Conservation (phyloP, 2,888 invertebrate species). For the Punctoribates punctum region DNA sequence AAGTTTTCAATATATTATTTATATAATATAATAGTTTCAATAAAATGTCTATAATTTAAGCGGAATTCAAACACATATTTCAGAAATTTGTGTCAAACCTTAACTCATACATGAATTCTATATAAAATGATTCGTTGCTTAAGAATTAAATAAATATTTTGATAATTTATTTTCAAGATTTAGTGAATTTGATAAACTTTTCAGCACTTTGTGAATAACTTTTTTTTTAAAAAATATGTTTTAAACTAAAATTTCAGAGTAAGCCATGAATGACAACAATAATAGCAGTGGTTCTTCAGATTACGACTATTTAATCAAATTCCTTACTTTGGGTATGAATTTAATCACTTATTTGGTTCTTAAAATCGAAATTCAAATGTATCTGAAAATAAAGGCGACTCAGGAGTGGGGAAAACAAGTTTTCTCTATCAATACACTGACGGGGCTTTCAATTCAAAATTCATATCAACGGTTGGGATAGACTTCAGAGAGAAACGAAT, state of each 20-base stretch:
- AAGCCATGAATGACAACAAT: constrained; percentile 20
- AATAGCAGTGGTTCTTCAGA: constrained; percentile 55
- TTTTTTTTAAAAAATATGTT: too few species aligned
- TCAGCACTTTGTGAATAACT: too few species aligned
- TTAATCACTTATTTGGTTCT: not conserved
- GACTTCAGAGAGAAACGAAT: constrained; percentile 94
- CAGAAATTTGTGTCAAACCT: too few species aligned
- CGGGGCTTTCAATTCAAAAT: constrained; percentile 82
- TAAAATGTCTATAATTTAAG: too few species aligned
- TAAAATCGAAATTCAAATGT: not conserved
- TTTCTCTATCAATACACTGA: constrained; percentile 94
- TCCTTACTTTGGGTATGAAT: constrained; percentile 54
- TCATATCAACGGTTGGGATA: constrained; percentile 94
- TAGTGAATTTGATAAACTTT: too few species aligned
- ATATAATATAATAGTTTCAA: too few species aligned
- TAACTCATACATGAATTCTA: too few species aligned
- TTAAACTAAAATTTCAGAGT: not conserved
- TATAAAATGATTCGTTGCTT: too few species aligned
- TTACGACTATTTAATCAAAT: constrained; percentile 87
- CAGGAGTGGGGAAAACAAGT: constrained; percentile 94
- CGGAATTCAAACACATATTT: too few species aligned
- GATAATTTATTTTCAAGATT: too few species aligned
- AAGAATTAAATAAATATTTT: too few species aligned
- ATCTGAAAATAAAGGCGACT: constrained; percentile 80
- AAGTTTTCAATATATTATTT: too few species aligned